Evolutionary conservation across 2,888 invertebrate genomes (phyloP).

Genomic region (Hypolimnas misippus): DNA sequence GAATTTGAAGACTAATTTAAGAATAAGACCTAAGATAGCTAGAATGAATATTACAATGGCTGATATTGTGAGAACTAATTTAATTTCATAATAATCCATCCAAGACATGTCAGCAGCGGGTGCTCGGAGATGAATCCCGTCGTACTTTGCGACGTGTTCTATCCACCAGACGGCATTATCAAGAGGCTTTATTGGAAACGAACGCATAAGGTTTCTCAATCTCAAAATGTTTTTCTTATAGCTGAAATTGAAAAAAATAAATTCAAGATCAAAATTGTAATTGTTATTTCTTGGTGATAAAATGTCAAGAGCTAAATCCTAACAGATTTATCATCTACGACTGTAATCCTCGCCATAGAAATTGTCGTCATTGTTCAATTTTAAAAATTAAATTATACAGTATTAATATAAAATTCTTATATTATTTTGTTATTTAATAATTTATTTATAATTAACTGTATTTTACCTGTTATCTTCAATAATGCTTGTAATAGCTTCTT

Average conservation of each 20-base stretch:
- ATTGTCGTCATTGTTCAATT: too few species aligned
- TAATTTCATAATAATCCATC: conserved; percentile 52
- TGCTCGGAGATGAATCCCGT: conserved; percentile 65
- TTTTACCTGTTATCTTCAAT: conserved; percentile 50
- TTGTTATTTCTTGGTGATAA: too few species aligned
- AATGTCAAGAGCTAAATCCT: too few species aligned
- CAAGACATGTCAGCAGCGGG: conserved; percentile 56
- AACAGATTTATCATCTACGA: too few species aligned
- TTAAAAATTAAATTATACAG: too few species aligned
- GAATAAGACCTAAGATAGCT: conserved; percentile 9
- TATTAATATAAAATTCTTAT: too few species aligned
- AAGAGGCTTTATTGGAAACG: conserved; percentile 44
- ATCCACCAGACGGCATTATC: conserved; percentile 75
- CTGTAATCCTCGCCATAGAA: too few species aligned
- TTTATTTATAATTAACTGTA: too few species aligned
- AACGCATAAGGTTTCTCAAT: conserved; percentile 42
- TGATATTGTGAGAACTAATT: conserved; percentile 47
- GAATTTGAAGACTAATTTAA: conserved; percentile 8
- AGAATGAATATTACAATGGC: conserved; percentile 12
- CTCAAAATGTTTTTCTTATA: conserved; percentile 43
- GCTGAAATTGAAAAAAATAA: conserved; percentile 27
- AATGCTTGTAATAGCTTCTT: conserved; percentile 47
- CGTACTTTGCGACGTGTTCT: conserved; percentile 73
- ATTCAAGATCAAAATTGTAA: neutral
- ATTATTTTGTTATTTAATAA: too few species aligned